Conservation (phyloP, 2,888 invertebrate species). For the Pardosa pseudoannulata region DNA sequence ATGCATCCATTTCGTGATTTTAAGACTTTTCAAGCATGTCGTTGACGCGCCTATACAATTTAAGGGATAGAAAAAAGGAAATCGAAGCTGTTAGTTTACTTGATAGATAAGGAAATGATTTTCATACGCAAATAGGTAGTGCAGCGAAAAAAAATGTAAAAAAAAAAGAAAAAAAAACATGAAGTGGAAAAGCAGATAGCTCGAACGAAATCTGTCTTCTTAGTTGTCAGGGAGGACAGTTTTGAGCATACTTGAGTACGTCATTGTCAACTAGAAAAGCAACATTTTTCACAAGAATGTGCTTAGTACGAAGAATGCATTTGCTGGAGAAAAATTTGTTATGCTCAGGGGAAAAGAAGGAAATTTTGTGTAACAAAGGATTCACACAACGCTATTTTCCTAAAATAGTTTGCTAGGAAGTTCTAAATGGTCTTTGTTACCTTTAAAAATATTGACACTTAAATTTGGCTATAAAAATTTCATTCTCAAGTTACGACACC, state of each 20-base stretch:
- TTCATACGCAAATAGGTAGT: constrained; percentile 41
- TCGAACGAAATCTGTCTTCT: too few species aligned
- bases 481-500: too few species aligned
- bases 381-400: not conserved
- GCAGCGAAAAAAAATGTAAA: not conserved
- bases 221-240: constrained; percentile 43
- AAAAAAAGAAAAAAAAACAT: constrained; percentile 26
- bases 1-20: constrained; percentile 18
- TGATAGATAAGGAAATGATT: constrained; percentile 54
- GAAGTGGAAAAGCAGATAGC: constrained; percentile 53
- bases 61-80: constrained; percentile 27
- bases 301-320: constrained; percentile 34
- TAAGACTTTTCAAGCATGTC: constrained; percentile 3
- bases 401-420: not conserved
- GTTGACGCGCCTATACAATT: constrained; percentile 19
- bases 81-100: constrained; percentile 38
- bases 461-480: too few species aligned
- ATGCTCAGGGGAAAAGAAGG: not conserved
- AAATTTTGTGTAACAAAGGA: constrained; percentile 22
- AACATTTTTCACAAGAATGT: constrained; percentile 52
- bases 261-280: constrained; percentile 41
- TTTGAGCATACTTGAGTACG: constrained; percentile 53
- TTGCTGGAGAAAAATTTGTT: constrained; percentile 21
- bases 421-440: too few species aligned
- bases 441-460: too few species aligned